Base-by-base conservation (phyloP, 1,140 invertebrate genomes). In the Coelopa frigida region DNA sequence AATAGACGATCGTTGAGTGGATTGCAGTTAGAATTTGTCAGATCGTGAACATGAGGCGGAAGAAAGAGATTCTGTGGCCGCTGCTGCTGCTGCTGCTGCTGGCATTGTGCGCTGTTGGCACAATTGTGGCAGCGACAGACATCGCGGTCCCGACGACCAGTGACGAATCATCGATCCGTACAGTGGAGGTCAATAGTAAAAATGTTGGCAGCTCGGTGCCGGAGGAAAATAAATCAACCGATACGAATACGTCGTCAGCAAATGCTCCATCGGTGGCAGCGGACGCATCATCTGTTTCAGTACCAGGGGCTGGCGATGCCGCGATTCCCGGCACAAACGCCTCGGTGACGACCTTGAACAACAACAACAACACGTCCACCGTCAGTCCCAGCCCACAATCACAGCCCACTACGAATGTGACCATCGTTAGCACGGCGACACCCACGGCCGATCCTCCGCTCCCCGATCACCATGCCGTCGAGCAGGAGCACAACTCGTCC, bases 401-500 rank as follows among this genome's bases (percentile, higher is more conserved):
- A 6, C 23, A 43, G 22, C 18, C 23, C 40, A 18, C 32, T 29
- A 10, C 43, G 46, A 33, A 50, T 14, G 27, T 14, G 27, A 29
- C 27, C 27, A 29, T 14, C 14, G 14, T 29, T 29, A 29, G 46
- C 37, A 44, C 43, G 1, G 53, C 60, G 6, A 41, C 52, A 4
- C 45, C 49, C n/a, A 51, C 41, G 7, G 58, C 64, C 3, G 65
- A 68, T 11, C 61, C 58, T 1, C 62, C 64, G 10, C 46, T 68
- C 11, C 67, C 67, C 1, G 87, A 84, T 50, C 90, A 89, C 64
- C 88, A 85, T 50, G 85, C 89, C 5, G 89, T 89, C 5, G 90
- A 94, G 73, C 87, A 94, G 69, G 94, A 98, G 68, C 89, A 96
- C 58, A 89, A 94, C 59, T 94, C 88, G 56, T 96, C 92, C 8